phyloP scores from a whole-genome alignment of 2,888 invertebrate species.

The Polydrusus tereticollis region DNA sequence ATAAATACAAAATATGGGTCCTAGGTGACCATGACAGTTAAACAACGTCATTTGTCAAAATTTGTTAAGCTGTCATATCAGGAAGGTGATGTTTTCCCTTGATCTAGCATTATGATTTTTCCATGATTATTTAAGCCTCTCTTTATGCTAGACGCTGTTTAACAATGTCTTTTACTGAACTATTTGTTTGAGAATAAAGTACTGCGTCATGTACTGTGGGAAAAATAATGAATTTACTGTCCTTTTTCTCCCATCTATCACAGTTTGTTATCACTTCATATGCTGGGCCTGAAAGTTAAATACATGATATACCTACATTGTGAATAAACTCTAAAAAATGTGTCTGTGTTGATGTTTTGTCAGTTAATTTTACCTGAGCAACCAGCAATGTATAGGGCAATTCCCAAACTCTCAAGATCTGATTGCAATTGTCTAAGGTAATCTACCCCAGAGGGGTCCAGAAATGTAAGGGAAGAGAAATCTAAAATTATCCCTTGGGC shows the following conservation, averaged over 20 bases:
- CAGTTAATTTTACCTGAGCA: constrained; percentile 76
- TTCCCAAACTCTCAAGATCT: constrained; percentile 71
- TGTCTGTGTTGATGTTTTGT: neutral
- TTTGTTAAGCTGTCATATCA: no score
- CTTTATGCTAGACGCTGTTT: no score
- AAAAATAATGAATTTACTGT: constrained; percentile 72
- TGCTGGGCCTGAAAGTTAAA: constrained; percentile 75
- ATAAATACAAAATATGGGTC: no score
- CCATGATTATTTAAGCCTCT: no score
- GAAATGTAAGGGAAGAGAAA: constrained; percentile 77
- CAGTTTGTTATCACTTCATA: constrained; percentile 75
- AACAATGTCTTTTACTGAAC: neutral
- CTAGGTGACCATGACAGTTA: no score
- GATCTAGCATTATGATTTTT: no score
- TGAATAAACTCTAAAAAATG: no score
- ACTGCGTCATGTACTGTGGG: constrained; percentile 82
- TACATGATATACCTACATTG: no score
- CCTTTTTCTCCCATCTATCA: constrained; percentile 70
- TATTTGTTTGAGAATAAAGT: constrained; percentile 61
- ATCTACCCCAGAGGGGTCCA: constrained; percentile 79
- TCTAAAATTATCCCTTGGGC: constrained; percentile 75
- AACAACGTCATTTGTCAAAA: no score
- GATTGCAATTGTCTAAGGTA: constrained; percentile 71
- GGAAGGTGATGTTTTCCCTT: no score
- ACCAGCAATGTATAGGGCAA: constrained; percentile 73